These are phyloP conservation scores for Gari tellinella DNA, from an alignment of 2,888 invertebrate species.

Conservation along the genomic window DNA sequence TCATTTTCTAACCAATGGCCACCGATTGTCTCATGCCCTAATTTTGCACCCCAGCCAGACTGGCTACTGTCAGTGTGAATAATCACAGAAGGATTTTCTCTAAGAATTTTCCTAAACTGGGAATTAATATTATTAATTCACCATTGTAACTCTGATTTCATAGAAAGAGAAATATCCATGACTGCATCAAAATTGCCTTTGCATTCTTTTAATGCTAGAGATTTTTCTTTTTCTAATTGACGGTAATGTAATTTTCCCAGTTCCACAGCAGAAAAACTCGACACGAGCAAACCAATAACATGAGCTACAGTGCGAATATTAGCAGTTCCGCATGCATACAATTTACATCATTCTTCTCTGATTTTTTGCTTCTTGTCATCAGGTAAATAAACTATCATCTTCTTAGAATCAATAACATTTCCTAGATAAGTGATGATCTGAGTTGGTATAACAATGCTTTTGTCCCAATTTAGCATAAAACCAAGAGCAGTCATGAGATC, in stretches of 20 bases:
- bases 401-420: slow-evolving; percentile 41
- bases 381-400: slow-evolving; percentile 43
- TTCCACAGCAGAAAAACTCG: slow-evolving; percentile 45
- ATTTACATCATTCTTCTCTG: slow-evolving; percentile 1
- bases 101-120: slow-evolving; percentile 22
- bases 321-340: slow-evolving; percentile 3
- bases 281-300: slow-evolving; percentile 41
- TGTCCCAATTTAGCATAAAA: slow-evolving; percentile 41
- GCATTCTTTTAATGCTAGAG: slow-evolving; percentile 20
- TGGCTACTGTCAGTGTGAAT: slow-evolving; percentile 6
- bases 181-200: slow-evolving; percentile 30
- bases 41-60: slow-evolving; percentile 12
- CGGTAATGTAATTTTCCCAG: slow-evolving; percentile 41
- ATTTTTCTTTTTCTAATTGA: slow-evolving; percentile 36
- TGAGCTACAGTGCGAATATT: slow-evolving; percentile 35
- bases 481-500: slow-evolving; percentile 26
- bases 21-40: slow-evolving; percentile 9
- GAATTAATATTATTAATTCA: slow-evolving; percentile 38
- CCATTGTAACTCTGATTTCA: slow-evolving; percentile 39
- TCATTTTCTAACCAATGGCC: slow-evolving; percentile 20
- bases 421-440: slow-evolving; percentile 40
- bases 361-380: slow-evolving; percentile 34
- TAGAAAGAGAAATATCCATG: slow-evolving; percentile 14
- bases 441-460: slow-evolving; percentile 40
- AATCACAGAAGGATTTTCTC: slow-evolving; percentile 10